Evolutionary conservation across 2,113 vertebrate species (phyloP).

Genomic region (Bos indicus): DNA sequence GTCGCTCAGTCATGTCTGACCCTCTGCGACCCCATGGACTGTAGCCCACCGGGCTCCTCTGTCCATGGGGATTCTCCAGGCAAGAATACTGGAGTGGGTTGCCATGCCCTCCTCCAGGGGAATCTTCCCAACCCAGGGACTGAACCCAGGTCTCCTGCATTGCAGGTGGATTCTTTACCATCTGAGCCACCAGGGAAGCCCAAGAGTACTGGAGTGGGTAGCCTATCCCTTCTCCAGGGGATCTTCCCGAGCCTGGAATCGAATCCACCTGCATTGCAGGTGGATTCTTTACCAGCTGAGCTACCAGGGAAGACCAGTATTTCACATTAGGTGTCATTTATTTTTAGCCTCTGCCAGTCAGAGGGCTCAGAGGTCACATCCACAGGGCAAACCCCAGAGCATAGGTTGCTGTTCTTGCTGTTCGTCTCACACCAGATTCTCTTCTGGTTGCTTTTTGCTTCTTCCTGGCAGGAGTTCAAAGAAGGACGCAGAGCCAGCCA

Average conservation of each 20-base stretch:
- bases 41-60: background rate
- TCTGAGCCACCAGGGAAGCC: background rate
- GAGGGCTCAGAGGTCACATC: background rate
- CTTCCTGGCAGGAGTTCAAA: constrained; percentile 92
- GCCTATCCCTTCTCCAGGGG: background rate
- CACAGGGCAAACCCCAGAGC: background rate
- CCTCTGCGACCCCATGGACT: background rate
- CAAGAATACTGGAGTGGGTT: background rate
- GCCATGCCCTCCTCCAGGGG: background rate
- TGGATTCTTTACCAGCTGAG: background rate
- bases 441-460: constrained; percentile 46
- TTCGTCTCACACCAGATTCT: background rate
- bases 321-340: background rate
- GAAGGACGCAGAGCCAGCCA: constrained; percentile 98
- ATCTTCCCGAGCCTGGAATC: background rate
- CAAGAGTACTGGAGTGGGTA: background rate
- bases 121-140: background rate
- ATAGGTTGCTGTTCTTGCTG: background rate
- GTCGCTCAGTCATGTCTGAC: background rate
- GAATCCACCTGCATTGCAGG: background rate
- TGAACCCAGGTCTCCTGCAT: background rate
- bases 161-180: background rate
- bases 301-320: background rate
- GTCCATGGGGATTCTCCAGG: background rate
- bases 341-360: background rate